Evolutionary conservation across 2,888 invertebrate species (phyloP), one percentile per base, ranked within the genome.

Genomic region (Matsumyia berberina): DNA sequence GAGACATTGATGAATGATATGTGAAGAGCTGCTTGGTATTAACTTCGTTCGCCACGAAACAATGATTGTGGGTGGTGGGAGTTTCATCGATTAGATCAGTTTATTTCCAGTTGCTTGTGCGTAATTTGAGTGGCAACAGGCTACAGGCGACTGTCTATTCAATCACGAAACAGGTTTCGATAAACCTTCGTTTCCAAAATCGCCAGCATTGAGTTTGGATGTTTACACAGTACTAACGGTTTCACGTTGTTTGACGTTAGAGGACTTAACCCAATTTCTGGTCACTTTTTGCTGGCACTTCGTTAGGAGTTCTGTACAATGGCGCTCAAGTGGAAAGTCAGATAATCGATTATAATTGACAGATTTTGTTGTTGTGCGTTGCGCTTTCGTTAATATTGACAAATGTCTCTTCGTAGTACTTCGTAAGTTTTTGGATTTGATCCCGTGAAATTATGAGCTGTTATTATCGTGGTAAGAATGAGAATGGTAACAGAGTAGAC

Each of bases 1-100:
- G 33, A 73, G 81, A 69, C 82, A 73, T 72, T 78, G 73, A 73
- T 37, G 62, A 77, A 64, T 76, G 64, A 62, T 39, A 55, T 49
- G 46, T 60, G 33, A 57, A 24, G 76, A 66, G 53, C 44, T 58
- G 29, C 46, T 70, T 39, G 62, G 42, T 72, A 57, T 82, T 55
- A 64, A 57, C 31, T 64, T 64, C 46, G 53, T 1, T 11, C 12
- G 15, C 58, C 17, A 51, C 15, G 29, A 51, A 57, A 66, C 58
- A 58, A 17, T 44, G 15, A 2, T 3, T 7, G n/a, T 31, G 42
- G 44, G 29, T 53, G 42, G 53, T 19, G 42, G 49, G 24, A 1
- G 11, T 29, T 17, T 0, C 7, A 29, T 19, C 39, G 62, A 64
- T 55, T 35, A 17, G 33, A 74, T 35, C 64, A 66, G 51, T 64